Evolutionary conservation across 1,140 invertebrate species (phyloP).

Genomic region (Monomorium pharaonis): DNA sequence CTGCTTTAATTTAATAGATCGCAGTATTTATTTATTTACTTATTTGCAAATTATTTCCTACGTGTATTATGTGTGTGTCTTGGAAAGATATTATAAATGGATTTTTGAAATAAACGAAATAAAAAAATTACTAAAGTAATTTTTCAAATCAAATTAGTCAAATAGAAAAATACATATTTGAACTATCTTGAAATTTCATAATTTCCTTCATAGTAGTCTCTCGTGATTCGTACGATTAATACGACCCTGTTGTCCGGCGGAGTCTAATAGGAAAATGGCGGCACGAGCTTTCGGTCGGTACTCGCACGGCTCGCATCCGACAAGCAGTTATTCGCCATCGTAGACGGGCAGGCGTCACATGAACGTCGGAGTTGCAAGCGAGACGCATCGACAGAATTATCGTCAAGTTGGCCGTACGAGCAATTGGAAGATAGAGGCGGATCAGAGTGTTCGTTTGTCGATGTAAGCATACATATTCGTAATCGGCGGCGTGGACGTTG

Average conservation of each 20-base stretch:
- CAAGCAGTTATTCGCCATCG: constrained; percentile 79
- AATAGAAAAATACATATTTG: background rate
- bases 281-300: constrained; percentile 55
- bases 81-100: background rate
- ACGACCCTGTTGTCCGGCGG: background rate
- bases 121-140: background rate
- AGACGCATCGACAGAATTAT: background rate
- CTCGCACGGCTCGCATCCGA: constrained; percentile 7
- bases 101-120: background rate
- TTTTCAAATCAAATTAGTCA: background rate
- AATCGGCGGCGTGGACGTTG: background rate
- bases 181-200: background rate
- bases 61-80: too few species aligned
- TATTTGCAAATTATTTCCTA: background rate
- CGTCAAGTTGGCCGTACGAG: background rate
- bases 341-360: constrained; percentile 69
- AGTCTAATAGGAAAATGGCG: constrained; percentile 79
- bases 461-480: constrained; percentile 22
- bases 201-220: background rate
- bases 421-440: background rate
- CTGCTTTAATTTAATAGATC: too few species aligned
- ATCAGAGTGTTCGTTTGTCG: background rate
- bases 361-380: background rate
- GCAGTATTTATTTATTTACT: too few species aligned
- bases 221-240: background rate